Percentiles rank a stretch among this genome's conserved stretches.
phyloP scores from a whole-genome alignment of 1,140 invertebrate genomes.

The Ceratosolen solmsi region DNA sequence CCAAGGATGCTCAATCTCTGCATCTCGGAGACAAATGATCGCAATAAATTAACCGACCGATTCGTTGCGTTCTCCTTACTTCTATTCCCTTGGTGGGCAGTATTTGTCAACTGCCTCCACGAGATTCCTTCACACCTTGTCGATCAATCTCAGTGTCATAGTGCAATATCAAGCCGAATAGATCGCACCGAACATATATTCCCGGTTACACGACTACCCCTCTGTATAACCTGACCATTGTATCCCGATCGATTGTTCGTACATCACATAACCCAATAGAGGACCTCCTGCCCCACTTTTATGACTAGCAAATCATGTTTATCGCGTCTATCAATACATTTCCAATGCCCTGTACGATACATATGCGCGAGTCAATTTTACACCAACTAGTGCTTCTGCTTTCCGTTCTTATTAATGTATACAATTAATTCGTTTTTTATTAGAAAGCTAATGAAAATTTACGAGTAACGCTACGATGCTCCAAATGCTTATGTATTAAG shows the following conservation, averaged over 20 bases:
- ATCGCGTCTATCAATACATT: constrained; percentile 27
- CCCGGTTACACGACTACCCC: neutral
- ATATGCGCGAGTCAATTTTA: neutral
- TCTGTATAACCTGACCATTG: neutral
- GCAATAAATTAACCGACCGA: constrained; percentile 65
- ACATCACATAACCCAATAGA: neutral
- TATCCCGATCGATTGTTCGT: neutral
- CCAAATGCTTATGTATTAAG: too few species aligned
- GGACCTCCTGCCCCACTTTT: neutral
- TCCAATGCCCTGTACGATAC: neutral
- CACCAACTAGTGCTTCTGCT: neutral
- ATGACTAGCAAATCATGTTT: neutral
- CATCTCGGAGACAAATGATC: constrained; percentile 65
- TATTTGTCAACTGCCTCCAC: constrained; percentile 40
- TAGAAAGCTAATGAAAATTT: neutral
- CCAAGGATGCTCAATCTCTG: constrained; percentile 62
- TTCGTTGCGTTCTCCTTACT: constrained; percentile 61
- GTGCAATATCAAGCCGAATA: neutral
- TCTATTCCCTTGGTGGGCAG: neutral
- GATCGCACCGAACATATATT: neutral
- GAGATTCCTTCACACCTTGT: constrained; percentile 63
- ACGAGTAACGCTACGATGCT: neutral
- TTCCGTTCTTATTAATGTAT: neutral
- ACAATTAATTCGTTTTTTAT: neutral
- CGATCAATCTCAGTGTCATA: constrained; percentile 58